Evolutionary conservation across 2,888 invertebrate genomes (phyloP).

Genomic region (Xanthia icteritia): DNA sequence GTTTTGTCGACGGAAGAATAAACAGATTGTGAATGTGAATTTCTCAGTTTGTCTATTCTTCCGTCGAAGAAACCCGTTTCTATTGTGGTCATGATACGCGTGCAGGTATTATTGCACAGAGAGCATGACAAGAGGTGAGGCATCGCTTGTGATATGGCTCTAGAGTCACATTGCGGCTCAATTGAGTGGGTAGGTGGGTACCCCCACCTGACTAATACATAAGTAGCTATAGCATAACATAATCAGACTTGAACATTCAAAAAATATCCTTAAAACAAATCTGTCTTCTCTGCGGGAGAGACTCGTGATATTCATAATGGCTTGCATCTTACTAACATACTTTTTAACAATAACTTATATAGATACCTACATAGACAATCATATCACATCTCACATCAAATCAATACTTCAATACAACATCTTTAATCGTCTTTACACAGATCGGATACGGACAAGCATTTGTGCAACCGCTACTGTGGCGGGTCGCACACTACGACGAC

Average conservation of each 20-base stretch:
- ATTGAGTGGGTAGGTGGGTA: not conserved
- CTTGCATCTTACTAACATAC: not conserved
- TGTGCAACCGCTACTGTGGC: constrained; percentile 94
- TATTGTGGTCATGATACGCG: no score
- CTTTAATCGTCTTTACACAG: constrained; percentile 62
- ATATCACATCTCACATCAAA: not conserved
- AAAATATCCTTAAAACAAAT: not conserved
- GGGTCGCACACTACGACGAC: constrained; percentile 94
- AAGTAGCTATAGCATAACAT: not conserved
- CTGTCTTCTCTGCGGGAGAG: not conserved
- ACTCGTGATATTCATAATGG: not conserved
- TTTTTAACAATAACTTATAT: not conserved
- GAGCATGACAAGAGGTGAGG: not conserved
- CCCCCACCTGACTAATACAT: not conserved
- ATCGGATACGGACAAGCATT: constrained; percentile 84
- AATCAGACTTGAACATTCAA: not conserved
- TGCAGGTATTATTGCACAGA: not conserved
- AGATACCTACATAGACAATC: not conserved
- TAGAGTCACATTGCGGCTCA: not conserved
- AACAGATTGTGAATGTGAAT: no score
- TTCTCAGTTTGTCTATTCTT: no score
- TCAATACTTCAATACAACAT: not conserved
- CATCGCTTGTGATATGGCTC: not conserved
- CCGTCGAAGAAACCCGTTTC: no score
- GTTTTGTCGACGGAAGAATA: no score